Evolutionary conservation across 2,797 vertebrate species (phyloP).

Genomic region (Anguilla anguilla): DNA sequence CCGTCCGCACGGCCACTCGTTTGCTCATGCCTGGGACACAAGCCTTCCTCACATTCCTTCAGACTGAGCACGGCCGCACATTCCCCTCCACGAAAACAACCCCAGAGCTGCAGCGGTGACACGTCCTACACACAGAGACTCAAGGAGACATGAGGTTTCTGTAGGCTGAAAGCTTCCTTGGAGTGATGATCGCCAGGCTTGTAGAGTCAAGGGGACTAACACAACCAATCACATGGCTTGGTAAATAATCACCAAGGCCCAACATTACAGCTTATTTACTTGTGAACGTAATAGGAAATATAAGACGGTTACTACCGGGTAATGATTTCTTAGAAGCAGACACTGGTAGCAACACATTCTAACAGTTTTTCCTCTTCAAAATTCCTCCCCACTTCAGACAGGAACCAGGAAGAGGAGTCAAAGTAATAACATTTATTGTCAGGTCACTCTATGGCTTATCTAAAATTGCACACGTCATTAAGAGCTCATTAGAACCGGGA

Average conservation of each 20-base stretch:
- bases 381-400: background rate
- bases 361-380: background rate
- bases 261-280: background rate
- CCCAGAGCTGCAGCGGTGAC: background rate
- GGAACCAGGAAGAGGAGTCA: background rate
- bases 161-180: too few species aligned
- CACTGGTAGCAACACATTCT: background rate
- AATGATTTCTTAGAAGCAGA: background rate
- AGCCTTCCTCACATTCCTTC: slow-evolving; percentile 15
- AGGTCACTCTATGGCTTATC: background rate
- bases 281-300: background rate
- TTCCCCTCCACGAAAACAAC: background rate
- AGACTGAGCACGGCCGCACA: background rate
- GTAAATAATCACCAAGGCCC: background rate
- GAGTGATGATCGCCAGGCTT: background rate
- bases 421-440: background rate
- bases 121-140: background rate
- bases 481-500: background rate
- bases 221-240: background rate
- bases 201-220: background rate
- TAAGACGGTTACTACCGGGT: background rate
- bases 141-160: background rate
- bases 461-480: background rate
- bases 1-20: slow-evolving; percentile 2
- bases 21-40: background rate